Evolutionary conservation across 1,140 invertebrate genomes (phyloP), one percentile per base, ranked within the genome.

Genomic region (Heliconius melpomene): DNA sequence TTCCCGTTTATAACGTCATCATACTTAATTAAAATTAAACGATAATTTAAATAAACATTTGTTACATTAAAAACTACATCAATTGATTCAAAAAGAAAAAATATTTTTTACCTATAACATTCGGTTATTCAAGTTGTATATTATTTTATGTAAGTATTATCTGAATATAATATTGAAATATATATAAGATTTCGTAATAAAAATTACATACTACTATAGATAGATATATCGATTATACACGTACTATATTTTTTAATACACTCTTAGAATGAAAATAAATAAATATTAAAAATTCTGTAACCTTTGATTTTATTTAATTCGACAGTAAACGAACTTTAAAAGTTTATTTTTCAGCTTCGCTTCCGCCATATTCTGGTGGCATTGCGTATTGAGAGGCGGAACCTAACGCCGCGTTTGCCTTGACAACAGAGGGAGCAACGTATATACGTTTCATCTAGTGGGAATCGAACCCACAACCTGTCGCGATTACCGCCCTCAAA

Each of bases 1-100:
- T 36, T 71, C 75, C 23, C 18, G 46, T 46, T 70, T 75, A 46
- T 71, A 40, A 46, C 36, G 75, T 70, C 75, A 77, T 77, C 66
- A 77, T 38, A 77, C 23, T 77, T 54, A 11, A 77, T 70, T 77
- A 38, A 0, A 38, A 20, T 38, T 38, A 23, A 74, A 54, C 7
- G 18, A 29, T 8, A 36, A 20, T 46, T 20, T 74, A 26, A 52
- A 54, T 74, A 36, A 57, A 57, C 2, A 60, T 38, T 20, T 52
- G 18, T 20, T 18, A 52, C 2, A 52, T 52, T 52, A 52, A 20
- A 52, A 20, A 52, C 40, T 46, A 46, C 16, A 16, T 46, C 40
- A 23, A 74, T n/a, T 50, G 20, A 3, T 40, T 11, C 11, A 26
- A 50, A 23, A 6, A 26, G 13, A 20, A 16, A 16, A 23, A 20